These are phyloP conservation scores for Hemicrepidius hirtus DNA, from an alignment of 2,888 invertebrate genomes.

Conservation along the genomic window DNA sequence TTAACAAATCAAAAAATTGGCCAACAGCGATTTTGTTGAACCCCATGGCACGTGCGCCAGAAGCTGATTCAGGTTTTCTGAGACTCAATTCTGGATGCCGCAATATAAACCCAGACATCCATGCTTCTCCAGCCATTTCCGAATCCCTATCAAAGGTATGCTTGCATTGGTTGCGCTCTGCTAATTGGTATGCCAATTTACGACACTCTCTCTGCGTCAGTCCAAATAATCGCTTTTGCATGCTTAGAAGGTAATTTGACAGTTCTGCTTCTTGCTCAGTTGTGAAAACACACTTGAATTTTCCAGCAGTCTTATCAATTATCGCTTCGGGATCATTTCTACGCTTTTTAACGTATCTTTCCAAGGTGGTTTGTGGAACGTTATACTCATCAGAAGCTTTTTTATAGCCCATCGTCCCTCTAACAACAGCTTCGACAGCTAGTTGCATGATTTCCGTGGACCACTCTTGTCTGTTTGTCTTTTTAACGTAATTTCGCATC, in stretches of 20 bases:
- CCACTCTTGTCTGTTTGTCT: conserved; percentile 2
- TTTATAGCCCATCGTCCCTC: neutral
- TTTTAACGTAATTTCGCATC: neutral
- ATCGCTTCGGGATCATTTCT: neutral
- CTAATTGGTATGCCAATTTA: too few species aligned
- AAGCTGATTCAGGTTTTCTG: conserved; percentile 10
- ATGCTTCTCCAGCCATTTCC: conserved; percentile 11
- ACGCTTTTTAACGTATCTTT: conserved; percentile 1
- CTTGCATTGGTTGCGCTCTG: too few species aligned
- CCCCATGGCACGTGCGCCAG: conserved; percentile 1
- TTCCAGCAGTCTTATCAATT: neutral
- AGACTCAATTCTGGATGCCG: neutral
- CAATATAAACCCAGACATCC: neutral
- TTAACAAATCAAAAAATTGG: conserved; percentile 13
- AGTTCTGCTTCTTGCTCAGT: too few species aligned
- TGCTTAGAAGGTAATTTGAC: too few species aligned
- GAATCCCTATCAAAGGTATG: neutral
- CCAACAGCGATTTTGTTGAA: conserved; percentile 6
- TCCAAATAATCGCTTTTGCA: too few species aligned
- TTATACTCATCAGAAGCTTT: neutral
- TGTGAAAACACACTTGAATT: conserved; percentile 6
- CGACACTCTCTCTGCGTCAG: too few species aligned
- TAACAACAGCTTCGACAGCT: neutral
- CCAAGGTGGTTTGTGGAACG: conserved; percentile 15
- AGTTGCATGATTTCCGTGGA: neutral